Evolutionary conservation across 1,140 invertebrate genomes (phyloP).

Genomic region (Sitophilus oryzae): DNA sequence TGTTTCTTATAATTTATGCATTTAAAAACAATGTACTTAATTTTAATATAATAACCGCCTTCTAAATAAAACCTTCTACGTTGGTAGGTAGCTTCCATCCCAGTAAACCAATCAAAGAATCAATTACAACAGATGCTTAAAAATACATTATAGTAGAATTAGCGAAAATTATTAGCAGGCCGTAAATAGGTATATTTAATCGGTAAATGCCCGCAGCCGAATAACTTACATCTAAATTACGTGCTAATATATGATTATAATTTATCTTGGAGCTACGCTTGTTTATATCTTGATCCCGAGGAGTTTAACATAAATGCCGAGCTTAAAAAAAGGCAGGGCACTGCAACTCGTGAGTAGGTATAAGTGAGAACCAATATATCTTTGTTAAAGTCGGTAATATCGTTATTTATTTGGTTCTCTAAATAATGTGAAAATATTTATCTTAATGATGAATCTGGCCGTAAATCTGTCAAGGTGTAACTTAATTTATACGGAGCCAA

Average conservation of each 20-base stretch:
- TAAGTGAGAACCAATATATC: conserved; percentile 4
- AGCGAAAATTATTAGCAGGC: no score
- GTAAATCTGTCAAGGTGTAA: background rate
- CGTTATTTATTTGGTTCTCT: background rate
- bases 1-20: no score
- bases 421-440: conserved; percentile 3
- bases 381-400: background rate
- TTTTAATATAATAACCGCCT: no score
- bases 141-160: no score
- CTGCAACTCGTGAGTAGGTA: background rate
- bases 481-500: background rate
- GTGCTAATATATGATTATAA: conserved; percentile 15
- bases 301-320: background rate
- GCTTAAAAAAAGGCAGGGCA: background rate
- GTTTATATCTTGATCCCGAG: conserved; percentile 17
- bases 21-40: no score
- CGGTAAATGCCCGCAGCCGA: background rate
- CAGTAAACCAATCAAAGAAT: no score
- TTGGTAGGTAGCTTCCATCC: no score
- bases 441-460: conserved; percentile 2
- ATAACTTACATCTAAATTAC: conserved; percentile 21
- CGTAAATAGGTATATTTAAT: conserved; percentile 1
- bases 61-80: no score
- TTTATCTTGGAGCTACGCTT: conserved; percentile 8
- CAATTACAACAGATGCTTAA: no score